Conservation (phyloP, 2,888 invertebrate genomes). For the Rhagonycha fulva region DNA sequence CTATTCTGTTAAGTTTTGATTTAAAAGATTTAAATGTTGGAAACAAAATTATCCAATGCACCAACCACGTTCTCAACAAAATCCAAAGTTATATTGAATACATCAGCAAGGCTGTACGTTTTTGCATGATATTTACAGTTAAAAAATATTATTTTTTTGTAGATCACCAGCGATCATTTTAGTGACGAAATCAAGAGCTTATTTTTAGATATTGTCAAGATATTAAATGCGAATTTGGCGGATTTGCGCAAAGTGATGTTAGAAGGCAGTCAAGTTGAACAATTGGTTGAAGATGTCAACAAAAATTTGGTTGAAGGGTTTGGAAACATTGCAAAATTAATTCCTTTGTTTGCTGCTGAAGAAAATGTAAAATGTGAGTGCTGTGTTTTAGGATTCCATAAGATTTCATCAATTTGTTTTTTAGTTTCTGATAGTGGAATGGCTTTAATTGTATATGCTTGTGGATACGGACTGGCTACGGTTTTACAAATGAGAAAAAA, state of each 20-base stretch:
- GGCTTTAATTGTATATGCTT: no score
- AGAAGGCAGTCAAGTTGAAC: neutral
- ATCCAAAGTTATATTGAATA: neutral
- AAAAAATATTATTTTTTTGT: neutral
- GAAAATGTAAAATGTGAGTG: no score
- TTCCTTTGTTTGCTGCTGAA: neutral
- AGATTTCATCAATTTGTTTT: no score
- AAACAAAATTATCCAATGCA: neutral
- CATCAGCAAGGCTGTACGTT: neutral
- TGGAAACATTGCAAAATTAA: neutral
- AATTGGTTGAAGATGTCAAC: neutral
- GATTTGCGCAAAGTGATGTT: neutral
- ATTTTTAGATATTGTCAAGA: neutral
- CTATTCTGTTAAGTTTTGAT: neutral
- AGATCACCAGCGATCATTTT: neutral
- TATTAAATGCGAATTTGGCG: neutral
- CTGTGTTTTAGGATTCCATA: no score
- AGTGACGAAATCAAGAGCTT: neutral
- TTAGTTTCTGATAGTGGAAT: no score
- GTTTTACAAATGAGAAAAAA: no score
- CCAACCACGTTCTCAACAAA: neutral
- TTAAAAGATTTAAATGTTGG: neutral
- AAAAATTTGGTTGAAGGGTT: neutral
- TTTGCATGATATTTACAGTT: neutral
- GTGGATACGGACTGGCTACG: no score